A percentile compares a stretch with the other conserved stretches of the same genome.
Conservation (phyloP, 2,113 vertebrate genomes). For the Podiceps cristatus region DNA sequence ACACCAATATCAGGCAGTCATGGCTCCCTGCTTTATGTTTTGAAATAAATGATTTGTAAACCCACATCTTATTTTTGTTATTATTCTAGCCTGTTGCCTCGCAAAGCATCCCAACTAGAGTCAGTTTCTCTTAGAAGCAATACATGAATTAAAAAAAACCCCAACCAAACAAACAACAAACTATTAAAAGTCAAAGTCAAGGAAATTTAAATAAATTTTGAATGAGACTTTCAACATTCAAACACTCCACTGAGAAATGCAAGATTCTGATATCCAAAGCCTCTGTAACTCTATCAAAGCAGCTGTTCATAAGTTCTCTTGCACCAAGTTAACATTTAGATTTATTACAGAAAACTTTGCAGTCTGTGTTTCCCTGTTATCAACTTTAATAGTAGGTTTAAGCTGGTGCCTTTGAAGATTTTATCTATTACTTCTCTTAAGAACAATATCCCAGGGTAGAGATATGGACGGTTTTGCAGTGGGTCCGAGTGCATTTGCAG, state of each 20-base stretch:
- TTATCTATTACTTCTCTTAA: background rate
- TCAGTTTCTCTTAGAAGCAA: background rate
- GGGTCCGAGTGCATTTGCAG: fast-evolving
- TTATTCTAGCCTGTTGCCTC: background rate
- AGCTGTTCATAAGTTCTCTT: background rate
- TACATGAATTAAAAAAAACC: background rate
- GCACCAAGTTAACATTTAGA: background rate
- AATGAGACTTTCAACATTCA: background rate
- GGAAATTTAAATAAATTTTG: background rate
- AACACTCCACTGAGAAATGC: background rate
- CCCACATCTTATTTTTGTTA: background rate
- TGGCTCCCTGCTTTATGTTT: background rate
- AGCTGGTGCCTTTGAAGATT: background rate
- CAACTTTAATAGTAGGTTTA: background rate
- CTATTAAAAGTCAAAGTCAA: background rate
- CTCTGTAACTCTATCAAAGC: background rate
- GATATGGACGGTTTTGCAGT: fast-evolving
- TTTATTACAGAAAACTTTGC: background rate
- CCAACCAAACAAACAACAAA: background rate
- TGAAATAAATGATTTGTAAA: background rate
- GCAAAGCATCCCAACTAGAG: background rate
- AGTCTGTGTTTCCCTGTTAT: background rate
- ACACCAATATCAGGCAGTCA: background rate
- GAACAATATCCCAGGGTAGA: background rate
- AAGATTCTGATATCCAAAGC: background rate